Evolutionary conservation across 1,140 invertebrate species (phyloP), one percentile per base, ranked within the genome.

Genomic region (Microplitis demolitor): DNA sequence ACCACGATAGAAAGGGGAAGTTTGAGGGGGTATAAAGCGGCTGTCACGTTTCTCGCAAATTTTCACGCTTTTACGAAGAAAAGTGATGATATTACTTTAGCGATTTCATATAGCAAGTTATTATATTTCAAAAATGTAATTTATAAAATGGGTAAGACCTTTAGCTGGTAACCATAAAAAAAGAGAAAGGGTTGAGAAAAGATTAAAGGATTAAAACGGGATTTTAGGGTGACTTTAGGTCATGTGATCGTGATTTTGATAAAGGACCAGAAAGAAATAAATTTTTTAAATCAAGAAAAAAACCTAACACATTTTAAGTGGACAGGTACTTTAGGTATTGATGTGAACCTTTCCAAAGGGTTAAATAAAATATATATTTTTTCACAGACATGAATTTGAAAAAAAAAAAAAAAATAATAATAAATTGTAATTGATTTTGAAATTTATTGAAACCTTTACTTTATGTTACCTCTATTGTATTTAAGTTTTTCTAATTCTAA

Each of bases 61-160:
- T 82, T 82, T 80, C 75, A 79, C 73, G 74, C 74, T 79, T 80
- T 80, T 77, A 53, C 75, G 72, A 61, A 76, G 72, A 77, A 69
- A 78, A 76, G 54, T 54, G 62, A 64, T 33, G 69, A 78, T 75
- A 79, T 74, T 76, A 75, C 66, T 61, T 66, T 53, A 63, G 54
- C 71, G 54, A 63, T 70, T 66, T 70, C 53, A n/a, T 35, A 11
- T 24, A 3, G 50, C 35, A 35, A 66, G 51, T 45, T 54, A 64
- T 39, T 66, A 66, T 66, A 50, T 50, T 66, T 51, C 63, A 63
- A 39, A 71, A 69, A 69, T 63, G 67, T 75, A 70, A 77, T 74
- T 70, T 75, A 72, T 54, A 35, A 63, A 61, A 53, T 13, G 39
- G 60, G n/a, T 35, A n/a, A 24, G 16, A 34, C 31, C 14, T 50